Evolutionary conservation across 2,888 invertebrate genomes (phyloP).

Genomic region (Neocrepidodera transversa): DNA sequence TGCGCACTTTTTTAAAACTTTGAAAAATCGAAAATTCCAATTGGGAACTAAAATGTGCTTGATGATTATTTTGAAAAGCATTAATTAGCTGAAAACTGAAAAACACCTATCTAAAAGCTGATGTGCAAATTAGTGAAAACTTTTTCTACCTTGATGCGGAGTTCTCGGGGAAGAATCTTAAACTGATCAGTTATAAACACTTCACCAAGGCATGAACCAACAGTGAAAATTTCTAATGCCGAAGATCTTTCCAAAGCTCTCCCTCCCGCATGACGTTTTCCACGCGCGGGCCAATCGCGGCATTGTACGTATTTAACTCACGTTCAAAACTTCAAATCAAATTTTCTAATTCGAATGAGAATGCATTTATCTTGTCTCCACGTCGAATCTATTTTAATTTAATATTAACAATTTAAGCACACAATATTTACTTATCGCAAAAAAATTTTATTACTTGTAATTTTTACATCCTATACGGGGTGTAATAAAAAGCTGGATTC

Average conservation of each 20-base stretch:
- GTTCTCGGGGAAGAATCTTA: slow-evolving; percentile 5
- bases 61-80: slow-evolving; percentile 24
- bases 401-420: too few relatives aligned
- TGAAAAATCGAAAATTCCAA: slow-evolving; percentile 1
- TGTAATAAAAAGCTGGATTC: too few relatives aligned
- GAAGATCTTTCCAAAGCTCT: slow-evolving; percentile 53
- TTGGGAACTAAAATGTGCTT: slow-evolving; percentile 8
- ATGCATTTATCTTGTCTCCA: not conserved
- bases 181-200: slow-evolving; percentile 49
- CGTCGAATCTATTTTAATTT: not conserved
- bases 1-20: slow-evolving; percentile 9
- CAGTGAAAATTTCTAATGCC: slow-evolving; percentile 51
- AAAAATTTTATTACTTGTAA: too few relatives aligned
- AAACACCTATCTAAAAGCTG: slow-evolving; percentile 28
- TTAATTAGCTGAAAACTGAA: slow-evolving; percentile 28
- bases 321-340: slow-evolving; percentile 35
- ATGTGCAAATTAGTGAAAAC: slow-evolving; percentile 1
- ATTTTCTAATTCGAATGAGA: slow-evolving; percentile 23
- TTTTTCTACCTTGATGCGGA: slow-evolving; percentile 20
- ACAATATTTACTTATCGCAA: too few relatives aligned
- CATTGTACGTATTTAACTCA: slow-evolving; percentile 44
- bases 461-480: too few relatives aligned
- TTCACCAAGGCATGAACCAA: slow-evolving; percentile 55
- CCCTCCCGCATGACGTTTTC: slow-evolving; percentile 54
- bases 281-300: slow-evolving; percentile 53